Conservation (phyloP, 2,113 vertebrate genomes). For the Ramphastos sulfuratus region DNA sequence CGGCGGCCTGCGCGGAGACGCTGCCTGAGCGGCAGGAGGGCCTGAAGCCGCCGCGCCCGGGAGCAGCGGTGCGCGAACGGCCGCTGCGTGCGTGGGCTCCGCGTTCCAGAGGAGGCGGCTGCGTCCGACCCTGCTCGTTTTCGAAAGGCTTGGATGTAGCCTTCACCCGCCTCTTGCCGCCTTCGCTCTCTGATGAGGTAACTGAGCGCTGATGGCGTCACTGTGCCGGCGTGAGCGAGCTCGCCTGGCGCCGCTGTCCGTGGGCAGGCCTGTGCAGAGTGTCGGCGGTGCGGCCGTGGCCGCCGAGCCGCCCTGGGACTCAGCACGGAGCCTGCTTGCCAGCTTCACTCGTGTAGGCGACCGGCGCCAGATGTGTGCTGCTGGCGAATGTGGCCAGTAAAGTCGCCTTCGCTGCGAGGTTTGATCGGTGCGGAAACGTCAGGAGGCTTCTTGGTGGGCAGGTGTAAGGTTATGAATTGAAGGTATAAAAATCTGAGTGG, state of each 20-base stretch:
- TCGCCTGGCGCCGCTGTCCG: background rate
- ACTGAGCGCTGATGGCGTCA: background rate
- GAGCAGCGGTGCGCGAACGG: fast-evolving
- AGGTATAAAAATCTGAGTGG: background rate
- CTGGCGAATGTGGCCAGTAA: background rate
- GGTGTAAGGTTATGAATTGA: background rate
- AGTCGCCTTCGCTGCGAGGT: background rate
- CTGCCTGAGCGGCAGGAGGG: no score
- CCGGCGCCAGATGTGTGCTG: fast-evolving
- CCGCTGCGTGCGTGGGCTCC: background rate
- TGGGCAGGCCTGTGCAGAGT: background rate
- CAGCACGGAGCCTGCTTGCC: background rate
- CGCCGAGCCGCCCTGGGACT: background rate
- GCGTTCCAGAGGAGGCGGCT: background rate
- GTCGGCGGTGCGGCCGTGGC: background rate
- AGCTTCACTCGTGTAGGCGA: background rate
- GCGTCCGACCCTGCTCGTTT: fast-evolving
- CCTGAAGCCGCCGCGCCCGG: background rate
- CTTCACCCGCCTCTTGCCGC: fast-evolving
- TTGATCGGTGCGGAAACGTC: fast-evolving
- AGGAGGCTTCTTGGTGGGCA: background rate
- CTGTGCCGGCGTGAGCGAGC: background rate
- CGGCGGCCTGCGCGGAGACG: background rate
- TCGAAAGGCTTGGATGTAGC: background rate
- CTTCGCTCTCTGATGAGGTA: no score